These are phyloP conservation scores for Helicolenus hilgendorfi DNA, from an alignment of 2,797 vertebrate genomes.

Conservation along the genomic window DNA sequence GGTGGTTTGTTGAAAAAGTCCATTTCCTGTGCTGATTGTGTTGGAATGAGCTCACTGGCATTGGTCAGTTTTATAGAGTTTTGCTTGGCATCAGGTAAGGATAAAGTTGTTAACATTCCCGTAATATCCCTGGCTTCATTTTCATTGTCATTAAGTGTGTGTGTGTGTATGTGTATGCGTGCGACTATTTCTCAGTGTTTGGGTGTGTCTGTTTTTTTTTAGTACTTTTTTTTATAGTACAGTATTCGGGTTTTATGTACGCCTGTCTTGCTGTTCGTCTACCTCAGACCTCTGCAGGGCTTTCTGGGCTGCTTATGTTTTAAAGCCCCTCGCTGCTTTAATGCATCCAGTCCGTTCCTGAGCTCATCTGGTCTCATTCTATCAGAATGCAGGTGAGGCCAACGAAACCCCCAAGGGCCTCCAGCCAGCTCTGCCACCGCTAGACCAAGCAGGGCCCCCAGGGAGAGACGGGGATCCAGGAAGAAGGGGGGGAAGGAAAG, in stretches of 20 bases:
- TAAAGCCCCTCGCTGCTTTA: constrained; percentile 45
- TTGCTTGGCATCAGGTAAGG: constrained; percentile 33
- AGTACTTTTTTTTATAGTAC: neutral
- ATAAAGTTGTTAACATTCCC: constrained; percentile 46
- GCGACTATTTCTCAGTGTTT: neutral
- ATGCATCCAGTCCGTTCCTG: constrained; percentile 18
- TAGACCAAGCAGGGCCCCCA: constrained; percentile 31
- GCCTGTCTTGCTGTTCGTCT: neutral
- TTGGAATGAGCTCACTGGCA: constrained; percentile 38
- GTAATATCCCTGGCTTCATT: constrained; percentile 39
- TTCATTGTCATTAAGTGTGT: neutral
- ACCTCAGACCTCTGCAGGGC: neutral
- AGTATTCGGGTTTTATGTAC: neutral
- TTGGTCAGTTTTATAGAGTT: constrained; percentile 47
- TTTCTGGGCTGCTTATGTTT: constrained; percentile 8
- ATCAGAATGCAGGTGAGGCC: constrained; percentile 68
- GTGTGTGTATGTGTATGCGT: neutral
- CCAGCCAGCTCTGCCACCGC: constrained; percentile 32
- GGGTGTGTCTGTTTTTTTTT: constrained; percentile 6
- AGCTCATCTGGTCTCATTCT: constrained; percentile 70
- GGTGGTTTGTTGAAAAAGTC: constrained; percentile 26
- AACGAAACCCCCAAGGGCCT: constrained; percentile 39
- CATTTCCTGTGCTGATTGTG: constrained; percentile 52
- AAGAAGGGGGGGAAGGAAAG: neutral
- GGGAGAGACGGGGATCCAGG: constrained; percentile 31